These are phyloP conservation scores for Drosophila histrio DNA, from an alignment of 2,888 invertebrate species.

Conservation along the genomic window DNA sequence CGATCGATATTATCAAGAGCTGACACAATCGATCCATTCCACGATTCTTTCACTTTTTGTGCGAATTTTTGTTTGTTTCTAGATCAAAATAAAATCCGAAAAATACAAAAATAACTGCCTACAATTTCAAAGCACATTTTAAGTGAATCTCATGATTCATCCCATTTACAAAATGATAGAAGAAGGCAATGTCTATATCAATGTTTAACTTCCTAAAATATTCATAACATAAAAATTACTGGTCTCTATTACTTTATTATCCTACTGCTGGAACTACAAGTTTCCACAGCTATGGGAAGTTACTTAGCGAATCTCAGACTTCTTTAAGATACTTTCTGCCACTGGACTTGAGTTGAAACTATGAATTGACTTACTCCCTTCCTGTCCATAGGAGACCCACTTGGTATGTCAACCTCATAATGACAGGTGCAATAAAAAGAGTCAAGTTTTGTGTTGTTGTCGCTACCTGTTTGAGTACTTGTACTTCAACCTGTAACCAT, in stretches of 20 bases:
- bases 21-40: not conserved
- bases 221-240: too few species aligned
- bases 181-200: too few species aligned
- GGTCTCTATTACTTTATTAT: too few species aligned
- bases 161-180: not conserved
- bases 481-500: not conserved
- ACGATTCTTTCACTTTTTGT: conserved; percentile 5
- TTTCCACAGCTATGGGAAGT: too few species aligned
- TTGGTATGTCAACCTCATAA: conserved; percentile 43
- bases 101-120: not conserved
- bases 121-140: not conserved
- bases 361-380: not conserved
- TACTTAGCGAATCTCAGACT: not conserved
- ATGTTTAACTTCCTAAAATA: too few species aligned
- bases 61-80: not conserved
- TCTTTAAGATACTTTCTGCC: not conserved
- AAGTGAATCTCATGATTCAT: not conserved
- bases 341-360: not conserved
- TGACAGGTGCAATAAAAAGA: conserved; percentile 61
- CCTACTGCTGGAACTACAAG: too few species aligned
- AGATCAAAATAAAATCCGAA: not conserved
- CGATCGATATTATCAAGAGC: not conserved
- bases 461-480: not conserved
- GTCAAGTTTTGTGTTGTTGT: conserved; percentile 42
- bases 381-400: not conserved